Percentiles rank a stretch among this genome's conserved stretches.
Evolutionary conservation across 2,797 vertebrate species (phyloP).

Genomic region (Glossophaga mutica): DNA sequence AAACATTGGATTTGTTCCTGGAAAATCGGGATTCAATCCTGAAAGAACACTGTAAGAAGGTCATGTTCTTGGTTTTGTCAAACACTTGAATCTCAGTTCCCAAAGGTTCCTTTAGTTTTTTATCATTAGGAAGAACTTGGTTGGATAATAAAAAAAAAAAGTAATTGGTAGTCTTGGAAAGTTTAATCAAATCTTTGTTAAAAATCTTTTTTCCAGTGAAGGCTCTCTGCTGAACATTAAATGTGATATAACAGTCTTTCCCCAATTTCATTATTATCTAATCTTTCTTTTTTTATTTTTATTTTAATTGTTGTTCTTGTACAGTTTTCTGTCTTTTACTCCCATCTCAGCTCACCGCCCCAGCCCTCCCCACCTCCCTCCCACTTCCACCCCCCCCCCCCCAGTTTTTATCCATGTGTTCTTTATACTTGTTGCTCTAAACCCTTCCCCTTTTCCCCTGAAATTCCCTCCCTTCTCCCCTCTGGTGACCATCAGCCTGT

Average conservation of each 20-base stretch:
- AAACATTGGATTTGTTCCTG: neutral
- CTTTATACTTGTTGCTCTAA: too few relatives aligned
- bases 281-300: too few relatives aligned
- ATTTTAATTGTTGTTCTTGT: too few relatives aligned
- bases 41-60: neutral
- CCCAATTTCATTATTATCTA: neutral
- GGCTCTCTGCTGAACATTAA: neutral
- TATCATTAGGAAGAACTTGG: neutral
- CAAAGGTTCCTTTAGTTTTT: neutral
- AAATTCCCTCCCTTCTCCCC: too few relatives aligned
- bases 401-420: too few relatives aligned
- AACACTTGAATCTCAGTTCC: neutral
- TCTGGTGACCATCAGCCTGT: too few relatives aligned
- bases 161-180: neutral
- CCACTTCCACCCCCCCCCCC: too few relatives aligned
- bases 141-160: conserved; percentile 24
- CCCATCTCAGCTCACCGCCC: too few relatives aligned
- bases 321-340: too few relatives aligned
- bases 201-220: neutral
- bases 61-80: neutral
- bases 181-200: neutral
- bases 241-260: neutral
- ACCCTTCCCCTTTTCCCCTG: too few relatives aligned
- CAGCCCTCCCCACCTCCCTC: too few relatives aligned
- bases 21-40: neutral